A percentile compares a stretch with the other conserved stretches of the same genome.
These are phyloP conservation scores for Cynaeus angustus DNA, from an alignment of 2,888 invertebrate genomes.

Conservation along the genomic window DNA sequence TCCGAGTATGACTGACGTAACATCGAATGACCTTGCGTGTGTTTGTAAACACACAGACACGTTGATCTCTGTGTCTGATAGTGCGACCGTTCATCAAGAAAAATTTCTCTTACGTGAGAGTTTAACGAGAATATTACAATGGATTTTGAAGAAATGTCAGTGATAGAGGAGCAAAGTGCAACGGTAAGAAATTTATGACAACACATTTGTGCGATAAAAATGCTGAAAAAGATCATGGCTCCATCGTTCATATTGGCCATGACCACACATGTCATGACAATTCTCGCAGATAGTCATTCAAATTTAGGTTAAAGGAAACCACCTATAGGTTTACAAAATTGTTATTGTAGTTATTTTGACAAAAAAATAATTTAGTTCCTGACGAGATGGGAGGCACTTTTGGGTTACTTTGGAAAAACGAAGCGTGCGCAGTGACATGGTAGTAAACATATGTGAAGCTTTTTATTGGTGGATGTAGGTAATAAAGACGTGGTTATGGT, in stretches of 20 bases:
- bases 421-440: background rate
- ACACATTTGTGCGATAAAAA: constrained; percentile 5
- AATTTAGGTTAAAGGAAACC: background rate
- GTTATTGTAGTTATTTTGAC: background rate
- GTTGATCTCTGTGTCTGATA: constrained; percentile 71
- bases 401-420: constrained; percentile 56
- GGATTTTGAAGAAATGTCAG: constrained; percentile 78
- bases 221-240: background rate
- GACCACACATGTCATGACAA: background rate
- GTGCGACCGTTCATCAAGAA: constrained; percentile 25
- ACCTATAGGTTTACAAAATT: background rate
- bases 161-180: constrained; percentile 77
- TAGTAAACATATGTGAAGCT: background rate
- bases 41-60: constrained; percentile 84
- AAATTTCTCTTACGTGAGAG: constrained; percentile 51
- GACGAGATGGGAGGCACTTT: constrained; percentile 58
- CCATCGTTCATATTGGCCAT: background rate
- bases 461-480: background rate
- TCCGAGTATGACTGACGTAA: constrained; percentile 62
- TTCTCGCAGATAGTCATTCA: background rate
- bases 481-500: too few relatives aligned
- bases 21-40: constrained; percentile 80
- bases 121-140: constrained; percentile 70
- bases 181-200: constrained; percentile 73
- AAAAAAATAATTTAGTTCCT: background rate